These are phyloP conservation scores for Mylabris sibirica DNA, from an alignment of 2,888 invertebrate genomes.

Conservation along the genomic window DNA sequence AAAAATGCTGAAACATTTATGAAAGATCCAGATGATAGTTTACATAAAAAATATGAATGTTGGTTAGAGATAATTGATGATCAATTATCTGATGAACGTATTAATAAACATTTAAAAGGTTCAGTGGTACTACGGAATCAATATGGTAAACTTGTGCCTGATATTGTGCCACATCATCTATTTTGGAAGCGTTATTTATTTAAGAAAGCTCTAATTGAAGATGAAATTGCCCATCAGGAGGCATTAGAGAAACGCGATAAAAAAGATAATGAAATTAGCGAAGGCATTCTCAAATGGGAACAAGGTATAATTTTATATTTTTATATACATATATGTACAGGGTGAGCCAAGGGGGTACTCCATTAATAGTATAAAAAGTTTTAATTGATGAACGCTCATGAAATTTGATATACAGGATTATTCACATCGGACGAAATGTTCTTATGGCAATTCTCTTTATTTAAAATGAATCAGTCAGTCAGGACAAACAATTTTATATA, in stretches of 20 bases:
- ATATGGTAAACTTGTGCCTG: conserved; percentile 71
- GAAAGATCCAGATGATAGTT: conserved; percentile 68
- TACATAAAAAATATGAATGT: conserved; percentile 65
- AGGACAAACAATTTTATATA: too few relatives aligned
- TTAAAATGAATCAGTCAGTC: too few relatives aligned
- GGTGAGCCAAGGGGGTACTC: too few relatives aligned
- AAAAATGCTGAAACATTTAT: conserved; percentile 77
- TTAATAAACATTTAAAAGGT: conserved; percentile 68
- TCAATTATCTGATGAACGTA: conserved; percentile 66
- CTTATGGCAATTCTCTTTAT: too few relatives aligned
- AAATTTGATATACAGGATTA: too few relatives aligned
- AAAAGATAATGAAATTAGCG: conserved; percentile 62
- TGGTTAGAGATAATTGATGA: conserved; percentile 68
- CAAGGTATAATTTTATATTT: conserved; percentile 55
- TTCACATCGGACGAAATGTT: too few relatives aligned
- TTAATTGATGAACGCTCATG: too few relatives aligned
- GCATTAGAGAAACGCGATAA: conserved; percentile 64
- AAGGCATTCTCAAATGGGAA: conserved; percentile 61
- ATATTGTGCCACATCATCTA: conserved; percentile 73
- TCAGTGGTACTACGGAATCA: conserved; percentile 62
- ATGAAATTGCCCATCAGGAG: conserved; percentile 74
- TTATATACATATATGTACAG: too few relatives aligned
- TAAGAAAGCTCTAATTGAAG: conserved; percentile 79
- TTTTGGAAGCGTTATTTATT: conserved; percentile 89
- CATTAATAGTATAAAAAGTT: too few relatives aligned